A percentile compares a stretch with the other conserved stretches of the same genome.
These are phyloP conservation scores for Solenodon paradoxus DNA, from an alignment of 2,113 vertebrate species.

Conservation along the genomic window DNA sequence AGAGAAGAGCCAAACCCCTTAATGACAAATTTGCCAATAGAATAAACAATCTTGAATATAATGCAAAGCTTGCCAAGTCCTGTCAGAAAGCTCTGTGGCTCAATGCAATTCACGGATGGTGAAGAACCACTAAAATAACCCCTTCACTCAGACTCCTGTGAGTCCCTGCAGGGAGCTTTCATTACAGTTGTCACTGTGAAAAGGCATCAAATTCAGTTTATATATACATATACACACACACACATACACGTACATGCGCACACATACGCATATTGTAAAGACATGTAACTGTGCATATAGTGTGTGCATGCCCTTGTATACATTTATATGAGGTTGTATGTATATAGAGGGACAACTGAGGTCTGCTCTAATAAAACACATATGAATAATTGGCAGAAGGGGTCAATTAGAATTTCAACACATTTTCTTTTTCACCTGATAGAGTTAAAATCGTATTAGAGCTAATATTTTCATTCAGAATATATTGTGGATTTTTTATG, in stretches of 20 bases:
- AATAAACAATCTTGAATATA: conserved; percentile 63
- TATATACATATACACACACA: no score
- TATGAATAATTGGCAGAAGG: neutral
- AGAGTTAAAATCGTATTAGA: conserved; percentile 9
- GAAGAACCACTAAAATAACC: conserved; percentile 61
- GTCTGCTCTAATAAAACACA: neutral
- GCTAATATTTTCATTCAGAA: neutral
- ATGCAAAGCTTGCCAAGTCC: conserved; percentile 70
- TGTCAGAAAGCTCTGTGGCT: conserved; percentile 68
- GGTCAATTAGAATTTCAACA: neutral
- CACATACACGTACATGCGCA: no score
- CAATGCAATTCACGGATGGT: neutral
- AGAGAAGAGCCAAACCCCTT: conserved; percentile 45
- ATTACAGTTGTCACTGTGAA: conserved; percentile 25
- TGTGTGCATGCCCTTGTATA: no score
- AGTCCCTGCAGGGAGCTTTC: conserved; percentile 61
- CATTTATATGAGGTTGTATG: neutral
- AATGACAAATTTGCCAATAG: conserved; percentile 57
- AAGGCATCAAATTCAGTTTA: conserved; percentile 18
- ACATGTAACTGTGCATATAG: neutral
- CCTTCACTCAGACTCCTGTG: conserved; percentile 48
- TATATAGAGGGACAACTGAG: neutral
- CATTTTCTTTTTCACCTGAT: neutral
- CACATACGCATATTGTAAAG: no score
- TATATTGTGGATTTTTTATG: conserved; percentile 1